Evolutionary conservation across 2,888 invertebrate genomes (phyloP).

Genomic region (Caenorhabditis parvicauda): DNA sequence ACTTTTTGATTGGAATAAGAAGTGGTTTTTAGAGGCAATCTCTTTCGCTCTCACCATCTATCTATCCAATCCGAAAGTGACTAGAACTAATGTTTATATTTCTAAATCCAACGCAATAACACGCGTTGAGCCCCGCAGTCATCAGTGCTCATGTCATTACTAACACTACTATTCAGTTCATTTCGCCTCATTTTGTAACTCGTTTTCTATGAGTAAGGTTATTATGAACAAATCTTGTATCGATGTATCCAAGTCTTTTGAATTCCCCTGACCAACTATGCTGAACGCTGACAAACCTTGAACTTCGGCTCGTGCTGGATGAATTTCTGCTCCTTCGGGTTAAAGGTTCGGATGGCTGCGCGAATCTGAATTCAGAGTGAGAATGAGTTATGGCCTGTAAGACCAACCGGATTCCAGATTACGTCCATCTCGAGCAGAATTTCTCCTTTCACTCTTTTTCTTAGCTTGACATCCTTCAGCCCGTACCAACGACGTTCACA

Average conservation of each 20-base stretch:
- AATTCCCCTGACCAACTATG: neutral
- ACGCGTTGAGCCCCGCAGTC: too few relatives aligned
- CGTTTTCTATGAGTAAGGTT: too few relatives aligned
- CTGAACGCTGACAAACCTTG: slow-evolving; percentile 68
- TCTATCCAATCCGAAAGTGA: too few relatives aligned
- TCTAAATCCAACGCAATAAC: too few relatives aligned
- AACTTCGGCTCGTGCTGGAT: slow-evolving; percentile 92
- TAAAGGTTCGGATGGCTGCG: slow-evolving; percentile 86
- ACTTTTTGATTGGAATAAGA: too few relatives aligned
- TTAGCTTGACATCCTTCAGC: slow-evolving; percentile 89
- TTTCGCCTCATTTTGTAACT: too few relatives aligned
- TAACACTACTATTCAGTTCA: too few relatives aligned
- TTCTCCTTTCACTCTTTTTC: slow-evolving; percentile 66
- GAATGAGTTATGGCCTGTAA: neutral
- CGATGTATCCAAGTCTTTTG: neutral
- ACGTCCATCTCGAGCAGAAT: slow-evolving; percentile 87
- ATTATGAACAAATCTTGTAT: neutral
- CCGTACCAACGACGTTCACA: slow-evolving; percentile 93
- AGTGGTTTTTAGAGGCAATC: too few relatives aligned
- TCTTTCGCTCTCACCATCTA: too few relatives aligned
- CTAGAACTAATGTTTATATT: too few relatives aligned
- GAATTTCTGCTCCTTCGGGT: slow-evolving; percentile 91
- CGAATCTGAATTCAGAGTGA: slow-evolving; percentile 69
- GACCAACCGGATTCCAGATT: slow-evolving; percentile 85
- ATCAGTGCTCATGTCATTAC: too few relatives aligned